Percentiles rank a stretch among this genome's conserved stretches.
Conservation (phyloP, 30 jellyfish, hydroid and myxozoan species). For the Haliclystus octoradiatus region DNA sequence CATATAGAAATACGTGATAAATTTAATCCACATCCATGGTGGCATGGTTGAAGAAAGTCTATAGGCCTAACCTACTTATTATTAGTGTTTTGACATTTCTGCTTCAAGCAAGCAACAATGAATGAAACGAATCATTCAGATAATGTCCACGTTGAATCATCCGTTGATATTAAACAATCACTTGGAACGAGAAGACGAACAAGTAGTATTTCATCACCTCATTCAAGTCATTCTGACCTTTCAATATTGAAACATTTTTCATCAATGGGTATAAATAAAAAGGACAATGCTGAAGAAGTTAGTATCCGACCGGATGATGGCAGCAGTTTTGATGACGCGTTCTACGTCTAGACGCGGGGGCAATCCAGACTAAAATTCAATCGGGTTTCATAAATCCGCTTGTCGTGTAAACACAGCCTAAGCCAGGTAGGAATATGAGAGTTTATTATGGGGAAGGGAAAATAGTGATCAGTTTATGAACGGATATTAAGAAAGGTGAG, state of each 20-base stretch:
- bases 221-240: background rate
- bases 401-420: too few species aligned
- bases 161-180: background rate
- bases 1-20: too few species aligned
- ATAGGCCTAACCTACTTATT: too few species aligned
- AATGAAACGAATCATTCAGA: background rate
- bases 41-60: too few species aligned
- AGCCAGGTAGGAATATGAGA: too few species aligned
- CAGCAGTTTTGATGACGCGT: slow-evolving; percentile 11
- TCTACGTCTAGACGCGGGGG: too few species aligned
- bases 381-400: too few species aligned
- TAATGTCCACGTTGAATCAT: background rate
- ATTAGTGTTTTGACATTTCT: background rate
- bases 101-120: background rate
- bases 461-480: too few species aligned
- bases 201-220: background rate
- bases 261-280: background rate
- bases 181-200: background rate
- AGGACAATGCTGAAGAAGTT: background rate
- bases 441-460: too few species aligned
- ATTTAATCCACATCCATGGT: too few species aligned
- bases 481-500: too few species aligned
- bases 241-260: background rate
- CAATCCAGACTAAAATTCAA: too few species aligned
- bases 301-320: slow-evolving; percentile 39